phyloP scores from a whole-genome alignment of 2,797 vertebrate species.

The Onychomys arenicola region DNA sequence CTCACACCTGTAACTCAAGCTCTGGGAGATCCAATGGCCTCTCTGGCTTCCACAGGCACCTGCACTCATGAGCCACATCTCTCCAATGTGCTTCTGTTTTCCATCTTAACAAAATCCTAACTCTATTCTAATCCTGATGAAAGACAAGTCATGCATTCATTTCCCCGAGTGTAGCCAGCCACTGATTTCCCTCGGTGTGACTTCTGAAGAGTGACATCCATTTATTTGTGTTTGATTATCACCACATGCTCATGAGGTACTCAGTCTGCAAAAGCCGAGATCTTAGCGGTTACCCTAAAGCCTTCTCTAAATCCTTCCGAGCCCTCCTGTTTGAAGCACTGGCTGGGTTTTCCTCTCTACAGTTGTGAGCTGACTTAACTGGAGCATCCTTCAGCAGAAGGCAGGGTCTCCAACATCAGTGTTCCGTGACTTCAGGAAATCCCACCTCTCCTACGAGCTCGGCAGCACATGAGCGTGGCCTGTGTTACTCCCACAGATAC shows the following conservation, averaged over 20 bases:
- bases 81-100: not conserved
- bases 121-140: not conserved
- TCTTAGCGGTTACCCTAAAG: slow-evolving; percentile 19
- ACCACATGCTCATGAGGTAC: not conserved
- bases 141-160: not conserved
- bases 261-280: not conserved
- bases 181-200: not conserved
- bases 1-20: not conserved
- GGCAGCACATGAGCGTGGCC: not conserved
- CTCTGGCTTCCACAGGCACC: not conserved
- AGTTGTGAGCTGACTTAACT: slow-evolving; percentile 12
- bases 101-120: not conserved
- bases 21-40: not conserved
- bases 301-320: not conserved
- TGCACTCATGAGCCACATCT: not conserved
- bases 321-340: not conserved
- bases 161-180: not conserved
- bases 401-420: not conserved
- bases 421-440: not conserved
- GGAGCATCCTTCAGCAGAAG: not conserved
- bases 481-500: not conserved
- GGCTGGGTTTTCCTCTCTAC: not conserved
- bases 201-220: not conserved
- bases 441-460: not conserved
- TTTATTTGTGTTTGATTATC: not conserved